Percentiles rank a stretch among this genome's conserved stretches.
Conservation (phyloP, 2,113 vertebrate species). For the Callaeas wilsoni region DNA sequence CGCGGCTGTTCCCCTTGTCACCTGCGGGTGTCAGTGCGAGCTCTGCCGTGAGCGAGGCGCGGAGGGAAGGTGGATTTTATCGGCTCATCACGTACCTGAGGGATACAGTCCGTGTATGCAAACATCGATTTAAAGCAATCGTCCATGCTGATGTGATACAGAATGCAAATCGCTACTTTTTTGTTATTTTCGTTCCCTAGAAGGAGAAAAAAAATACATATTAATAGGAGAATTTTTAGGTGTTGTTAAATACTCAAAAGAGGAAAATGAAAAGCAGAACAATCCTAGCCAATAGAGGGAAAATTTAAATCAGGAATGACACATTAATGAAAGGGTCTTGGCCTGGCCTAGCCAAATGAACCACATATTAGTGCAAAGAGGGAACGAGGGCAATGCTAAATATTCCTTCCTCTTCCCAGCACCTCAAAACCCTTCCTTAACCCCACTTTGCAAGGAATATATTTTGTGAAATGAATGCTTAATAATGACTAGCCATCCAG, state of each 20-base stretch:
- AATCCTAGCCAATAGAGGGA: background rate
- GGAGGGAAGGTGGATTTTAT: background rate
- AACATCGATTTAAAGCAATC: slow-evolving; percentile 93
- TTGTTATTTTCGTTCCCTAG: slow-evolving; percentile 91
- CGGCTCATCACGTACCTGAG: slow-evolving; percentile 76
- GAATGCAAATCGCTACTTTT: slow-evolving; percentile 88
- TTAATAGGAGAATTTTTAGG: background rate
- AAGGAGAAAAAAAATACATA: background rate
- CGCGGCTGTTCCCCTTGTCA: background rate
- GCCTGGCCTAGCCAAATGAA: background rate
- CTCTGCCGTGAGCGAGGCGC: background rate
- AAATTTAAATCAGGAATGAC: background rate
- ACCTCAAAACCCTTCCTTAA: background rate
- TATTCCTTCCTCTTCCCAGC: background rate
- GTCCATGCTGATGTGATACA: slow-evolving; percentile 94
- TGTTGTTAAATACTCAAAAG: background rate
- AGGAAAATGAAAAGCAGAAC: background rate
- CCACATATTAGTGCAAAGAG: background rate
- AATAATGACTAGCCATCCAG: background rate
- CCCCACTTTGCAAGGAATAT: background rate
- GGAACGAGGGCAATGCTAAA: background rate
- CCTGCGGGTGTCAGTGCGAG: slow-evolving; percentile 40
- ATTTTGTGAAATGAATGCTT: background rate
- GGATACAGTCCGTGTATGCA: slow-evolving; percentile 90
- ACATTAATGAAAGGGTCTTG: background rate